Evolutionary conservation across 2,797 vertebrate genomes (phyloP).

Genomic region (Telmatherina bonti): DNA sequence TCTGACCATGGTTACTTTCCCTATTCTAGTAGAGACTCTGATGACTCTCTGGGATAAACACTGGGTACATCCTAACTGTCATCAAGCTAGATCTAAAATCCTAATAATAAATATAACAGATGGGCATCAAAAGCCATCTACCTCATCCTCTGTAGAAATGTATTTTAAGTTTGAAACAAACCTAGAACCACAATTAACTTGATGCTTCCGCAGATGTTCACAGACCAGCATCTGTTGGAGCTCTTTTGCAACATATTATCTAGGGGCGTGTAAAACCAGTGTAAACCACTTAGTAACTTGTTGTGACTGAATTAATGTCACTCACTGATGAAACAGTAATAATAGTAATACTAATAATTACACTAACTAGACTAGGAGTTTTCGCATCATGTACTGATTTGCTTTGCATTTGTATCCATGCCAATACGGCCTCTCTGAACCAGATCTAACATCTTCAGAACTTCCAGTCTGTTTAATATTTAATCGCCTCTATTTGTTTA

Average conservation of each 20-base stretch:
- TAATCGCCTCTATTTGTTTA: constrained; percentile 11
- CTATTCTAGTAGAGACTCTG: constrained; percentile 8
- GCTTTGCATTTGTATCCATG: not conserved
- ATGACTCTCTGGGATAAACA: constrained; percentile 14
- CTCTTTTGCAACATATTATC: constrained; percentile 7
- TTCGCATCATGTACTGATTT: constrained; percentile 10
- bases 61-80: not conserved
- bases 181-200: not conserved
- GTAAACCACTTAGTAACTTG: not conserved
- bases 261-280: not conserved
- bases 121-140: constrained; percentile 18
- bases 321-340: constrained; percentile 18
- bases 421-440: not conserved
- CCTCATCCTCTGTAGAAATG: constrained; percentile 12
- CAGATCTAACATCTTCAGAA: constrained; percentile 2
- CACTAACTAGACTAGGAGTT: constrained; percentile 8
- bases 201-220: constrained; percentile 4
- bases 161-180: constrained; percentile 20
- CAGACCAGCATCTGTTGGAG: not conserved
- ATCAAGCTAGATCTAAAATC: constrained; percentile 6
- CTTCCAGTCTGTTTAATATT: constrained; percentile 7
- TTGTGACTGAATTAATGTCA: constrained; percentile 7
- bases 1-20: not conserved
- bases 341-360: not conserved
- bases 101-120: constrained; percentile 28